Evolutionary conservation across 2,113 vertebrate species (phyloP).

Genomic region (Xenopus laevis): DNA sequence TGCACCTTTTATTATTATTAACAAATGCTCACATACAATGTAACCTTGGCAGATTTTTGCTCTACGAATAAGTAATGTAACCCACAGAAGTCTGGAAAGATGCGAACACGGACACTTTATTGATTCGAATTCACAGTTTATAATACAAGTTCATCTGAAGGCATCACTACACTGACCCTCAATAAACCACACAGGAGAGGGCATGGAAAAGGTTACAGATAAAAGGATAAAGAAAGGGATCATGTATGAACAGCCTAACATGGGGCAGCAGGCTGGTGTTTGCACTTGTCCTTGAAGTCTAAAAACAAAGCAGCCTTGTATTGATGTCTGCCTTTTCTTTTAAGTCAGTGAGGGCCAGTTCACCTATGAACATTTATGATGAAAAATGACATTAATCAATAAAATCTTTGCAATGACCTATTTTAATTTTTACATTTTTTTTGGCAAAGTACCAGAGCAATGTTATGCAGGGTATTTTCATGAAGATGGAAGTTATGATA

Average conservation of each 20-base stretch:
- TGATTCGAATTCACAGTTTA: constrained; percentile 65
- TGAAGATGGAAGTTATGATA: too few species aligned
- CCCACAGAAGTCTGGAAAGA: too few species aligned
- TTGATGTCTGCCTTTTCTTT: constrained; percentile 27
- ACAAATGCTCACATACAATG: too few species aligned
- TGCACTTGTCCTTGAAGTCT: constrained; percentile 53
- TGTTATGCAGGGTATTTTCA: too few species aligned
- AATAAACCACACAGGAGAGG: constrained; percentile 47
- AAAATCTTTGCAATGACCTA: neutral
- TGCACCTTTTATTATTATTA: too few species aligned
- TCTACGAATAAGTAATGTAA: too few species aligned
- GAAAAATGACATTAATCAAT: constrained; percentile 27
- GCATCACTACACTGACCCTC: constrained; percentile 56
- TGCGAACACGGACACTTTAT: constrained; percentile 46
- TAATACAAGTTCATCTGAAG: constrained; percentile 38
- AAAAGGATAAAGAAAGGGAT: constrained; percentile 65
- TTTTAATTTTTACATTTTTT: too few species aligned
- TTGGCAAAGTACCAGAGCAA: too few species aligned
- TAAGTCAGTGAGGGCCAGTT: constrained; percentile 47
- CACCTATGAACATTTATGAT: constrained; percentile 38
- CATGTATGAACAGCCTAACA: constrained; percentile 51
- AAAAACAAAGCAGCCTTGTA: constrained; percentile 56
- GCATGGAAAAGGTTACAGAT: constrained; percentile 77
- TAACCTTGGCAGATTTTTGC: too few species aligned
- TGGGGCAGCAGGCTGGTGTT: constrained; percentile 54